Evolutionary conservation across 2,888 invertebrate species (phyloP), one percentile per base, ranked within the genome.

Genomic region (Agrilus cyanescens): DNA sequence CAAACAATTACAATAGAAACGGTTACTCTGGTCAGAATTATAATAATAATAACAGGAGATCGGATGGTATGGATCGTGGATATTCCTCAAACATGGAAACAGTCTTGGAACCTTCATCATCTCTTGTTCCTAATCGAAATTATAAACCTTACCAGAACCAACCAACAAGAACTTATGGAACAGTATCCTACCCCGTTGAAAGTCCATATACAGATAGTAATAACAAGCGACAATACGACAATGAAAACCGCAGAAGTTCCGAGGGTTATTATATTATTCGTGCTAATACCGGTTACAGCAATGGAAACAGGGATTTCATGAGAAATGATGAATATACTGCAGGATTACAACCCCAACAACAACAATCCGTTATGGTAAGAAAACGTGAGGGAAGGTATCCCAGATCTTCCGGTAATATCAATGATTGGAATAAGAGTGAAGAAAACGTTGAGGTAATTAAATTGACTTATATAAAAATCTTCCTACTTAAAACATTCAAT

Each of bases 321-420:
- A 41, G 41, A 34, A 45, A 50, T 38, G 48, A 49, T 34, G 46
- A 48, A 20, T 41, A 48, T 20, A 38, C 47, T n/a, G 46, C 41
- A 36, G 31, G 36, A 12, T 35, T 25, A 25, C 25, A 25, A 25
- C 25, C 25, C 10, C 25, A 8, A 10, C 25, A 25, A 10, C 25
- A 25, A 40, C 25, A 14, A 33, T 32, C 39, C 35, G 30, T 36
- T 38, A 42, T 39, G 20, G 25, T 8, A 12, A 32, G 37, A 43
- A 29, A 43, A 37, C 45, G 31, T 35, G 18, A 38, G 41, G 37
- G 31, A 18, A 40, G 39, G 32, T 41, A 29, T 13, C 18, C 32
- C 42, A 40, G 35, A 44, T 33, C 37, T 40, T 13, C 41, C 34
- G 32, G 32, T 46, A 20, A 40, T 44, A 15, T 16, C 35, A 14